Base-by-base conservation (phyloP, 2,888 invertebrate genomes). In the Smittia aterrima region DNA sequence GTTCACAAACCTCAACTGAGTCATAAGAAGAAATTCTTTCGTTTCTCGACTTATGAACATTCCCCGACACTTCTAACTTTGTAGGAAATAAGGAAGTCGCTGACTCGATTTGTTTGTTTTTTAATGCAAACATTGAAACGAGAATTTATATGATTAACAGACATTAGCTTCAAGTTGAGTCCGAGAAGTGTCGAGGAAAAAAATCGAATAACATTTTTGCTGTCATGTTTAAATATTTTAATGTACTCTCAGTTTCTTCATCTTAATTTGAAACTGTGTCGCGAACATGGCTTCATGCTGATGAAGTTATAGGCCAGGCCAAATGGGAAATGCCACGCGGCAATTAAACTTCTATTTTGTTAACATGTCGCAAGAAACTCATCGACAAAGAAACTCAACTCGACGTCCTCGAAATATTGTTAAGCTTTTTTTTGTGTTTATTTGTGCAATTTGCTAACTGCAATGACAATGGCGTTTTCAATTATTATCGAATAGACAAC, bases 291-390 rank as follows among this genome's bases (percentile, higher is more conserved):
- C 47, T 13, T 47, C 4, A n/a, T n/a, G 16, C 16, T 47, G 47
- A 47, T 47, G 47, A n/a, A 47, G 47, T 47, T 47, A 47, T 47
- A 47, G 47, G 47, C 16, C 47, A 47, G 47, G 47, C 16, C 32
- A 32, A 32, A 32, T 32, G 11, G 47, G 16, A 16, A 47, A 47
- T 47, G 47, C 16, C 47, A 47, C 16, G 47, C 47, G 47, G 47
- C 47, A 47, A 47, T 47, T 32, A 47, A 47, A 47, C 47, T 47
- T 3, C 9, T 32, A 6, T 32, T 32, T 32, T 32, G 32, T 32
- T 32, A 6, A 32, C 32, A 32, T 32, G 32, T 32, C 32, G 32
- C 32, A 32, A 32, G 32, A n/a, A n/a, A n/a, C 32, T 32, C 32
- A 32, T 32, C 32, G 32, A 32, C 32, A 32, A 32, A 32, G 32